phyloP scores from a whole-genome alignment of 2,797 vertebrate genomes.

The Rhinogobio ventralis region DNA sequence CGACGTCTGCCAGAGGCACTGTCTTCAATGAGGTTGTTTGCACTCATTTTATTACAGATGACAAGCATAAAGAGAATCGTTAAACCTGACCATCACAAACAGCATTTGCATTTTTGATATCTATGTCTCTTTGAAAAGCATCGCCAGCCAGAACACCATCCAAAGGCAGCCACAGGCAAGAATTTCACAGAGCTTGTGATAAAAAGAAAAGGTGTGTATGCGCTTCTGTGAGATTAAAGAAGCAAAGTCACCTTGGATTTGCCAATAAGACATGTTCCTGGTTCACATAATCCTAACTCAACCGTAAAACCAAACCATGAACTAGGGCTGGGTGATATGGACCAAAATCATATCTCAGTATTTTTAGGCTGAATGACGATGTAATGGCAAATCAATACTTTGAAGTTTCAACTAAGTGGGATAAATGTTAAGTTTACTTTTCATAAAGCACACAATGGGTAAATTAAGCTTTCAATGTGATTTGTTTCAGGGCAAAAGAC shows the following conservation, averaged over 20 bases:
- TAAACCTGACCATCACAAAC: not conserved
- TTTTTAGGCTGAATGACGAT: not conserved
- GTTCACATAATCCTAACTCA: not conserved
- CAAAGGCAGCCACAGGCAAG: not conserved
- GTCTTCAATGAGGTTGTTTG: conserved; percentile 29
- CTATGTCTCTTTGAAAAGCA: not conserved
- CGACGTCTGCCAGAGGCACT: conserved; percentile 20
- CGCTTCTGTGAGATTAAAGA: not conserved
- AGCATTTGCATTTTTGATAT: conserved; percentile 35
- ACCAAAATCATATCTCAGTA: not conserved
- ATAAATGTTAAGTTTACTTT: not conserved
- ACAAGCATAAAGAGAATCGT: conserved; percentile 9
- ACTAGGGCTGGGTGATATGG: not conserved
- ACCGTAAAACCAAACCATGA: not conserved
- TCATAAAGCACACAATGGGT: not conserved
- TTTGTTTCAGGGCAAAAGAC: not conserved
- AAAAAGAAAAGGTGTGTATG: not conserved
- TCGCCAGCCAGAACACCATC: not conserved
- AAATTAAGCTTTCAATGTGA: not conserved
- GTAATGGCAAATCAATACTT: not conserved
- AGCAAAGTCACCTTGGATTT: not conserved
- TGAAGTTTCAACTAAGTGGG: not conserved
- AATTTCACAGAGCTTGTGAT: conserved; percentile 6
- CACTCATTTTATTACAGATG: conserved; percentile 32
- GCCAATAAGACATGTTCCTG: not conserved